Evolutionary conservation across 2,113 vertebrate species (phyloP).

Genomic region (Scytalopus superciliaris): DNA sequence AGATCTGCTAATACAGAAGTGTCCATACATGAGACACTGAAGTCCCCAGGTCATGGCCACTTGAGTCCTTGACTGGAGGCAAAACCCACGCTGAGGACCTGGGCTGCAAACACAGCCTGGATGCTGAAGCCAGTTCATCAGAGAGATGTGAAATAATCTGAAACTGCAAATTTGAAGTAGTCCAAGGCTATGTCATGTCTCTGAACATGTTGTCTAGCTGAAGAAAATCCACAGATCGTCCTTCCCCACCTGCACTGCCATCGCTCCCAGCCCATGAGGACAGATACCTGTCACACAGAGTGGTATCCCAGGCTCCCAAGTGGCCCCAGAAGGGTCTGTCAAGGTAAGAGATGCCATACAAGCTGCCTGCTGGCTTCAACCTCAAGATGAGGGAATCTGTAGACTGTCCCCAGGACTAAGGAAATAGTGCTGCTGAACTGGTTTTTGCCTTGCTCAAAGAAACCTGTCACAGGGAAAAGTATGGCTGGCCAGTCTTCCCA

Average conservation of each 20-base stretch:
- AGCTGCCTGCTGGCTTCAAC: background rate
- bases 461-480: background rate
- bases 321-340: background rate
- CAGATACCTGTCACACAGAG: background rate
- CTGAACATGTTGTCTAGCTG: background rate
- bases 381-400: background rate
- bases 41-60: rapidly evolving
- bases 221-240: background rate
- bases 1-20: background rate
- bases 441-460: background rate
- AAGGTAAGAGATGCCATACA: background rate
- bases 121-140: background rate
- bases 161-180: background rate
- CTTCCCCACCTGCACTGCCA: rapidly evolving
- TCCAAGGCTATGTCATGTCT: background rate
- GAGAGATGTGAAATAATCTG: background rate
- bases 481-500: background rate
- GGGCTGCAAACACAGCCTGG: background rate
- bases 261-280: rapidly evolving
- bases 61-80: background rate
- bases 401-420: background rate
- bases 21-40: background rate
- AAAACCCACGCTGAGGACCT: background rate
- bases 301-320: background rate
- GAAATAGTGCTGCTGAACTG: background rate